Evolutionary conservation across 2,888 invertebrate genomes (phyloP).

Genomic region (Molanna angustata): DNA sequence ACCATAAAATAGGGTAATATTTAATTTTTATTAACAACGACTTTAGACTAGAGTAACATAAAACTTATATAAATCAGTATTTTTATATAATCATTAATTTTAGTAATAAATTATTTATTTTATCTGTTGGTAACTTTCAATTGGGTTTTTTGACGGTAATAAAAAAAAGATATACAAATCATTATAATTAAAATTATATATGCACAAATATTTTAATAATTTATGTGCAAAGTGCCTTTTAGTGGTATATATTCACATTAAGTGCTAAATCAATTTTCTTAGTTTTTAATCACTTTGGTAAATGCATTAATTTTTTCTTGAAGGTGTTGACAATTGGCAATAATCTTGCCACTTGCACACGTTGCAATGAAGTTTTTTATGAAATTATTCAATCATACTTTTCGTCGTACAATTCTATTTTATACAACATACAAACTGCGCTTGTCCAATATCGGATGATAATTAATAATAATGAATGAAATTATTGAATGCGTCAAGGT

Average conservation of each 20-base stretch:
- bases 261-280: no score
- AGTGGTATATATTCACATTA: no score
- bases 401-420: no score
- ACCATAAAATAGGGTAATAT: neutral
- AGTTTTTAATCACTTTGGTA: no score
- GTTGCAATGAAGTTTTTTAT: no score
- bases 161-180: neutral
- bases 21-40: constrained; percentile 1
- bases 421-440: no score
- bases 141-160: constrained; percentile 47
- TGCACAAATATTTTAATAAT: neutral
- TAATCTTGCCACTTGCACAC: no score
- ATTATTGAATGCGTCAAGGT: no score
- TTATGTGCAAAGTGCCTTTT: neutral
- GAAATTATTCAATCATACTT: no score
- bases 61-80: neutral
- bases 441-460: no score
- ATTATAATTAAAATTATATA: neutral
- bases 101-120: constrained; percentile 28
- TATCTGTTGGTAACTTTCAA: constrained; percentile 46
- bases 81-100: constrained; percentile 1
- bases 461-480: no score
- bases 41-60: constrained; percentile 2
- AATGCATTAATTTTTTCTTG: neutral
- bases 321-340: no score